Conservation (phyloP, 2,797 vertebrate species). For the Smutsia temminckii region DNA sequence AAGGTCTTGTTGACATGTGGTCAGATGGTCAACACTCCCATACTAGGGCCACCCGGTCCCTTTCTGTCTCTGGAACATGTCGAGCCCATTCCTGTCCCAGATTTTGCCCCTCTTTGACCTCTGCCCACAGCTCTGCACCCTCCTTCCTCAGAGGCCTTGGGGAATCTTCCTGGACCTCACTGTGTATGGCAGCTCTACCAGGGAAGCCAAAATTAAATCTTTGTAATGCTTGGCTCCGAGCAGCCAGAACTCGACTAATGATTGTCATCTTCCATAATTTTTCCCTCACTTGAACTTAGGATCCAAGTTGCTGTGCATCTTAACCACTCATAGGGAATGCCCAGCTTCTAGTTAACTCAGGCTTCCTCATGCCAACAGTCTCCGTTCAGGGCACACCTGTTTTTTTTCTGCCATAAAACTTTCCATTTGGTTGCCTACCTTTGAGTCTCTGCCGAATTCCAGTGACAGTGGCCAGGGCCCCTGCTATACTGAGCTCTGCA, state of each 20-base stretch:
- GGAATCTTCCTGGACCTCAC: rapidly evolving
- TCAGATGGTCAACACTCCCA: background rate
- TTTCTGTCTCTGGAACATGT: background rate
- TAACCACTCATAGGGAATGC: background rate
- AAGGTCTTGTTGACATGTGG: background rate
- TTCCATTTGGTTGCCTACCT: too few relatives aligned
- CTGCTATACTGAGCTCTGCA: background rate
- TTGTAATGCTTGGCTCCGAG: background rate
- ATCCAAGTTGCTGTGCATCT: background rate
- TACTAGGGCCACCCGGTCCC: rapidly evolving
- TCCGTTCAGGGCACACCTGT: background rate
- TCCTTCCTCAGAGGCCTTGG: background rate
- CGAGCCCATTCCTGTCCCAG: background rate
- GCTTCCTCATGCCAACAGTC: background rate
- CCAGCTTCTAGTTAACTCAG: background rate
- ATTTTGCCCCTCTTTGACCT: background rate
- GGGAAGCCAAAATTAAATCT: background rate
- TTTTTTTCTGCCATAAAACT: background rate
- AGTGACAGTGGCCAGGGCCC: background rate
- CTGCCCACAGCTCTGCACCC: background rate
- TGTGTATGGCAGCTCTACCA: background rate
- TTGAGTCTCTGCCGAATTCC: background rate
- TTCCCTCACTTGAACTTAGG: background rate
- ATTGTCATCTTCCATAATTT: background rate
- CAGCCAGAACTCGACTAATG: background rate